These are phyloP conservation scores for Aegypius monachus DNA, from an alignment of 2,113 vertebrate genomes.

Conservation along the genomic window DNA sequence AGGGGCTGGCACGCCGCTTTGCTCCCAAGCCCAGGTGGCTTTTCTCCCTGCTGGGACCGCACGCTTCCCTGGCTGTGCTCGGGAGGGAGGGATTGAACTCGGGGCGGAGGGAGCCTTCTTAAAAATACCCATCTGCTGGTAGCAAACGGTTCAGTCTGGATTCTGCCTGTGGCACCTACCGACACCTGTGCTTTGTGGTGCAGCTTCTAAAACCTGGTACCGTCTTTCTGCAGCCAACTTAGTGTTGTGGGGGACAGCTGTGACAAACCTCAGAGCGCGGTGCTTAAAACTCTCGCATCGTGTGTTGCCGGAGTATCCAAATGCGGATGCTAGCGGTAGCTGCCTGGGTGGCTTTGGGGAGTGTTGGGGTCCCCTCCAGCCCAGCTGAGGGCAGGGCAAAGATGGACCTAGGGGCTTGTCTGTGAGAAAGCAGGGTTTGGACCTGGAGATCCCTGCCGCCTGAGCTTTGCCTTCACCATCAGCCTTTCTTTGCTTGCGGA, in stretches of 20 bases:
- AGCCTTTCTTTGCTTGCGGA: background rate
- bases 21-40: background rate
- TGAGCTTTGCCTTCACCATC: background rate
- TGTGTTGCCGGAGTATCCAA: background rate
- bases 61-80: background rate
- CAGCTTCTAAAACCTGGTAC: background rate
- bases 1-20: background rate
- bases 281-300: background rate
- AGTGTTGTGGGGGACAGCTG: background rate
- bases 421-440: background rate
- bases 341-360: background rate
- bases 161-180: background rate
- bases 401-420: background rate
- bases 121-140: background rate
- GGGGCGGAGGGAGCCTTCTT: background rate
- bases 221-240: background rate
- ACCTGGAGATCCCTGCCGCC: background rate
- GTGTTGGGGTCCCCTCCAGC: background rate
- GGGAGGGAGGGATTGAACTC: background rate
- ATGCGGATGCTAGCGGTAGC: background rate
- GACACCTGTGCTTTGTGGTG: background rate
- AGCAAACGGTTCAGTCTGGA: rapidly evolving
- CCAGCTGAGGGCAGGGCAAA: background rate
- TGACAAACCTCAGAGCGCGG: background rate
- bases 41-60: background rate